Conservation (phyloP, 2,113 vertebrate genomes). For the Neogobius melanostomus region DNA sequence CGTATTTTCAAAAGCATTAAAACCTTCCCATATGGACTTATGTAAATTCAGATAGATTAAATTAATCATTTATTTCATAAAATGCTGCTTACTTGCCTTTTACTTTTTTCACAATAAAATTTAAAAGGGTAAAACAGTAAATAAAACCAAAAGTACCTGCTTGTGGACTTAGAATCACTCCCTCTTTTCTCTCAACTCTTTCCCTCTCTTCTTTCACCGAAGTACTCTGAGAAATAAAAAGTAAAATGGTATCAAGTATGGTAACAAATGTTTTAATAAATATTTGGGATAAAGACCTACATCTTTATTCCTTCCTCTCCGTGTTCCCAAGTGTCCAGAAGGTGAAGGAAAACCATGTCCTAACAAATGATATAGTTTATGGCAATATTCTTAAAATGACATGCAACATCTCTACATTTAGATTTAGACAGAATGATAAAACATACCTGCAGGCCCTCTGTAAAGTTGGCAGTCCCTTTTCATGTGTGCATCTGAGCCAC, state of each 20-base stretch:
- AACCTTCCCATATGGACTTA: too few species aligned
- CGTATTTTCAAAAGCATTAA: too few species aligned
- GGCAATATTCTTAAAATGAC: not conserved
- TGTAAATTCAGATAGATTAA: too few species aligned
- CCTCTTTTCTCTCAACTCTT: slow-evolving; percentile 82
- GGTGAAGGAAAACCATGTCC: slow-evolving; percentile 69
- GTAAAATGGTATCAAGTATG: not conserved
- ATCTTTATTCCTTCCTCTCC: slow-evolving; percentile 77
- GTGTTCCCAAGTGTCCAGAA: slow-evolving; percentile 69
- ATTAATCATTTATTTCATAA: too few species aligned
- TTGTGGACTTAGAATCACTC: slow-evolving; percentile 85
- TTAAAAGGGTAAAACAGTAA: too few species aligned
- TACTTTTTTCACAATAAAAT: not conserved
- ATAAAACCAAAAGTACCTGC: slow-evolving; percentile 73
- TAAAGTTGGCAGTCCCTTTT: slow-evolving; percentile 89
- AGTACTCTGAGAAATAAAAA: slow-evolving; percentile 69
- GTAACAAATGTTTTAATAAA: not conserved
- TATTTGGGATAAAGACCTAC: slow-evolving; percentile 59
- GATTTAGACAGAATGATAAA: too few species aligned
- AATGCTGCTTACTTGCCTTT: too few species aligned
- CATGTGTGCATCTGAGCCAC: slow-evolving; percentile 87
- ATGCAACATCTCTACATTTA: too few species aligned
- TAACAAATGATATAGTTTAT: slow-evolving; percentile 35
- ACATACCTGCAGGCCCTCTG: slow-evolving; percentile 81
- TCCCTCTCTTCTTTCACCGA: slow-evolving; percentile 81